Evolutionary conservation across 1,140 invertebrate genomes (phyloP), one percentile per base, ranked within the genome.

Genomic region (Bactericera cockerelli): DNA sequence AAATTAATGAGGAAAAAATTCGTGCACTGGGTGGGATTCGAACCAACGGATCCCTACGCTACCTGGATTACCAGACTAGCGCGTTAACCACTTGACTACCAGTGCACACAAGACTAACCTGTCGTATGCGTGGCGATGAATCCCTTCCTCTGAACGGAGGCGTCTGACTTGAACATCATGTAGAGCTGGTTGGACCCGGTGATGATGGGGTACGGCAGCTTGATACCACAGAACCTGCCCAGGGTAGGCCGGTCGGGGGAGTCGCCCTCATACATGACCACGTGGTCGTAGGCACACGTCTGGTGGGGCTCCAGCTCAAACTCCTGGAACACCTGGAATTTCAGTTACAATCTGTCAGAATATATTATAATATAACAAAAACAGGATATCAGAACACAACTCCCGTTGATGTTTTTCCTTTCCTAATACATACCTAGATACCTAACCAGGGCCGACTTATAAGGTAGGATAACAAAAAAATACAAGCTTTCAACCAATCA

Each of bases 291-390:
- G 1, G 86, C 83, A 69, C 95, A 99, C 70, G 96, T 90, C 72
- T 93, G 93, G 71, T 98, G 94, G 0, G 89, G 87, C 69, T 99
- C 95, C 70, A 99, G 76, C 67, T 97, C 93, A 69, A 98, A 98
- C 31, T 86, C 84, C 64, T 86, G 83, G 72, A 98, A 98, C 26
- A 87, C 81, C 80, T 79, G 62, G 26, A 67, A n/a, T n/a, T n/a
- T n/a, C n/a, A n/a, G n/a, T n/a, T n/a, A n/a, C n/a, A n/a, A n/a
- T n/a, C n/a, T n/a, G n/a, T n/a, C n/a, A n/a, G n/a, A n/a, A n/a
- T n/a, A n/a, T n/a, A n/a, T n/a, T n/a, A n/a, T n/a, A n/a, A n/a
- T n/a, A n/a, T n/a, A n/a, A n/a, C n/a, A n/a, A n/a, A n/a, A n/a
- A n/a, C n/a, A n/a, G n/a, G n/a, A n/a, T n/a, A n/a, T n/a, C n/a